phyloP scores from a whole-genome alignment of 1,140 invertebrate species.

The Drosophila elegans region DNA sequence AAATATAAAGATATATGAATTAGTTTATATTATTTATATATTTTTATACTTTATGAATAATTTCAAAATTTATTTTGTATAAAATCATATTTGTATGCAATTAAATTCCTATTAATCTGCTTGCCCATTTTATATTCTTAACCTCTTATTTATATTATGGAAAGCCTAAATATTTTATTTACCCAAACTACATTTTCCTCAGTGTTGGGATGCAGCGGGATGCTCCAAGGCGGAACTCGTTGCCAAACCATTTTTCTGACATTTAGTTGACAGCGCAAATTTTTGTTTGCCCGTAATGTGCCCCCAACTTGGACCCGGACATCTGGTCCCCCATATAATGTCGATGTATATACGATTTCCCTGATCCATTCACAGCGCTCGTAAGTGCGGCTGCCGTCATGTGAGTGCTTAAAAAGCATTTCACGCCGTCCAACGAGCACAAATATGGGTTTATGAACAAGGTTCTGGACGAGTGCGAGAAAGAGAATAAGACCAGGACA shows the following conservation, averaged over 20 bases:
- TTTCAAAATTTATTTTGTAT: no score
- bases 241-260: conserved; percentile 77
- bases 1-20: no score
- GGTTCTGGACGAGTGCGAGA: conserved; percentile 2
- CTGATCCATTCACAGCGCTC: conserved; percentile 41
- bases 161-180: no score
- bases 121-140: no score
- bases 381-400: conserved; percentile 32
- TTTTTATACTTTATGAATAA: no score
- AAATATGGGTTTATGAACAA: conserved; percentile 5
- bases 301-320: conserved; percentile 56
- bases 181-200: neutral
- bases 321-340: conserved; percentile 9
- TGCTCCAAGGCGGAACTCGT: conserved; percentile 36
- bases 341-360: neutral
- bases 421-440: conserved; percentile 35
- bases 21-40: no score
- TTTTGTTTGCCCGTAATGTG: conserved; percentile 80
- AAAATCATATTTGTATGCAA: no score
- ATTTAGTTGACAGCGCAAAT: conserved; percentile 82
- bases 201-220: conserved; percentile 23
- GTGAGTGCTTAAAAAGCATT: conserved; percentile 80
- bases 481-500: conserved; percentile 22
- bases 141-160: no score
- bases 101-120: no score